Conservation (phyloP, 2,888 invertebrate species). For the Melitaea athalia region DNA sequence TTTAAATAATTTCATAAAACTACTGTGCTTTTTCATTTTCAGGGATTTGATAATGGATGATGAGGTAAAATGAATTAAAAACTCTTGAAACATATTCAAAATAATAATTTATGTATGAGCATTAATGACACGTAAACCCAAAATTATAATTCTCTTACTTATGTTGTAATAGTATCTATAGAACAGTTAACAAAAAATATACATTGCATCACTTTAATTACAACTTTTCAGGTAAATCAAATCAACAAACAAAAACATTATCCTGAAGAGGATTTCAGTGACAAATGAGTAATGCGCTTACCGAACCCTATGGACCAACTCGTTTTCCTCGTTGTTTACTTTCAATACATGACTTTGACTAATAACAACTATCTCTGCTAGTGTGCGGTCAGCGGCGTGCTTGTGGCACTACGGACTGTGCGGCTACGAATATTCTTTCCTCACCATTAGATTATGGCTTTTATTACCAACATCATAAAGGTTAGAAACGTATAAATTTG, state of each 20-base stretch:
- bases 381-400: slow-evolving; percentile 43
- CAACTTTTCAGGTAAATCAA: neutral
- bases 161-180: too few relatives aligned
- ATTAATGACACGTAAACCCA: too few relatives aligned
- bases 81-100: too few relatives aligned
- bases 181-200: too few relatives aligned
- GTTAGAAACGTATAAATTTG: slow-evolving; percentile 14
- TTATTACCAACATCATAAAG: slow-evolving; percentile 14
- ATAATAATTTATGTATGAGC: too few relatives aligned
- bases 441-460: slow-evolving; percentile 22
- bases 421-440: slow-evolving; percentile 6
- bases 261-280: slow-evolving; percentile 41
- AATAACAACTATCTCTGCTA: slow-evolving; percentile 51
- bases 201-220: neutral
- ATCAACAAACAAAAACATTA: neutral
- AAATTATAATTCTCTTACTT: too few relatives aligned
- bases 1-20: too few relatives aligned
- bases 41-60: too few relatives aligned
- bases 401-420: slow-evolving; percentile 36
- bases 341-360: slow-evolving; percentile 66
- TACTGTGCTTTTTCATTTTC: too few relatives aligned
- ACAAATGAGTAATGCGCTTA: slow-evolving; percentile 73
- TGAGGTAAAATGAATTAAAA: too few relatives aligned
- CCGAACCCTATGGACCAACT: slow-evolving; percentile 52
- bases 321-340: slow-evolving; percentile 60